Evolutionary conservation across 1,140 invertebrate genomes (phyloP).

Genomic region (Dendrolimus kikuchii): DNA sequence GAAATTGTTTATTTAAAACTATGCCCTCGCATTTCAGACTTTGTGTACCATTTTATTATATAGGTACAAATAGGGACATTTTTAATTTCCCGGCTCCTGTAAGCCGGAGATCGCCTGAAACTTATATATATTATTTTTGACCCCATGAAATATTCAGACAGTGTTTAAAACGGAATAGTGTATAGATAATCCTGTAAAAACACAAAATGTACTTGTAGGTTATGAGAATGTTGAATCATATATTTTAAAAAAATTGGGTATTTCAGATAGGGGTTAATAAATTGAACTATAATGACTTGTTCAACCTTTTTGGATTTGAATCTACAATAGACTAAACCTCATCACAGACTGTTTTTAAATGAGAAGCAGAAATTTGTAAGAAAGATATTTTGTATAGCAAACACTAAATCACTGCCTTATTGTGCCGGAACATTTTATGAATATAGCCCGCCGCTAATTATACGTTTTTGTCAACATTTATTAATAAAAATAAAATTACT

Average conservation of each 20-base stretch:
- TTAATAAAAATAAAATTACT: too few relatives aligned
- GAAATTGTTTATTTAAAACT: slow-evolving; percentile 36
- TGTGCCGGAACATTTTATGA: slow-evolving; percentile 58
- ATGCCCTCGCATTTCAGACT: slow-evolving; percentile 66
- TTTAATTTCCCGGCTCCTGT: not conserved
- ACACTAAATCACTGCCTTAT: slow-evolving; percentile 70
- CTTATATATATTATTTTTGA: slow-evolving; percentile 54
- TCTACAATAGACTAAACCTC: slow-evolving; percentile 69
- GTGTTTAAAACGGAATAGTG: slow-evolving; percentile 63
- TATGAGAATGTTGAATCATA: slow-evolving; percentile 67
- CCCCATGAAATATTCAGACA: slow-evolving; percentile 60
- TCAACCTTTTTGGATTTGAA: slow-evolving; percentile 71
- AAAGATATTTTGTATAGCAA: slow-evolving; percentile 69
- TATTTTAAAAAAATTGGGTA: slow-evolving; percentile 45
- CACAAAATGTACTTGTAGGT: slow-evolving; percentile 68
- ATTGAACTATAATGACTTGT: slow-evolving; percentile 58
- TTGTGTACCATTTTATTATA: slow-evolving; percentile 55
- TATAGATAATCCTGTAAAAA: slow-evolving; percentile 64
- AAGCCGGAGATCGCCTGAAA: not conserved
- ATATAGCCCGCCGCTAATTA: slow-evolving; percentile 14
- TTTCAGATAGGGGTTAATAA: slow-evolving; percentile 65
- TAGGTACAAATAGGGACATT: slow-evolving; percentile 11
- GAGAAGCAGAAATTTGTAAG: slow-evolving; percentile 51
- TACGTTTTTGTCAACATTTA: not conserved
- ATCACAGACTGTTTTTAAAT: slow-evolving; percentile 54